These are phyloP conservation scores for Opisthograptis luteolata DNA, from an alignment of 2,888 invertebrate genomes.

Conservation along the genomic window DNA sequence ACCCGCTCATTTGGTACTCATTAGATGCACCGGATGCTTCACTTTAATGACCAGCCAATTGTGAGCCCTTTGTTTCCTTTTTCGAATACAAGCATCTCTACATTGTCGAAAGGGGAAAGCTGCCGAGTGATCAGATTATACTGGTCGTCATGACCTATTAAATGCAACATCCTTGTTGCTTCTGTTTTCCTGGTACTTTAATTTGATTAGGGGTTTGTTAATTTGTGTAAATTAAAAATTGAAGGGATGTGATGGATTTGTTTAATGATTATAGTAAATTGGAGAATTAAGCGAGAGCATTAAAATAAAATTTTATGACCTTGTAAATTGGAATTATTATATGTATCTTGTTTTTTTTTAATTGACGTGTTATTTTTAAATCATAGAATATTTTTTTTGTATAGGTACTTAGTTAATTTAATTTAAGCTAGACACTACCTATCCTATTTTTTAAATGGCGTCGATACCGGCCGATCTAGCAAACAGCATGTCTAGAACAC, in stretches of 20 bases:
- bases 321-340: no score
- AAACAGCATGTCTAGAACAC: constrained; percentile 5
- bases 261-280: constrained; percentile 29
- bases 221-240: constrained; percentile 53
- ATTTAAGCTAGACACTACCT: not conserved
- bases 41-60: constrained; percentile 69
- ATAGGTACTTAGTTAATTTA: no score
- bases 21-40: constrained; percentile 78
- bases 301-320: no score
- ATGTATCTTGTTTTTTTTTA: no score
- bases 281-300: not conserved
- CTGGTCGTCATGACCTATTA: constrained; percentile 56
- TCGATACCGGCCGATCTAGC: constrained; percentile 1
- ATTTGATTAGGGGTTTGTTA: constrained; percentile 52
- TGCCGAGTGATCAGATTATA: constrained; percentile 39
- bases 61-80: constrained; percentile 59
- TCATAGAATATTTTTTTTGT: no score
- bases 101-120: constrained; percentile 24
- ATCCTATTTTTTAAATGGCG: no score
- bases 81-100: constrained; percentile 21
- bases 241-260: constrained; percentile 52
- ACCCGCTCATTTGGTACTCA: constrained; percentile 80
- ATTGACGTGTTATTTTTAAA: no score
- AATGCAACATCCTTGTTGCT: constrained; percentile 55
- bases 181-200: constrained; percentile 48